Base-by-base conservation (phyloP, 2,888 invertebrate species). In the Alcis repandata region DNA sequence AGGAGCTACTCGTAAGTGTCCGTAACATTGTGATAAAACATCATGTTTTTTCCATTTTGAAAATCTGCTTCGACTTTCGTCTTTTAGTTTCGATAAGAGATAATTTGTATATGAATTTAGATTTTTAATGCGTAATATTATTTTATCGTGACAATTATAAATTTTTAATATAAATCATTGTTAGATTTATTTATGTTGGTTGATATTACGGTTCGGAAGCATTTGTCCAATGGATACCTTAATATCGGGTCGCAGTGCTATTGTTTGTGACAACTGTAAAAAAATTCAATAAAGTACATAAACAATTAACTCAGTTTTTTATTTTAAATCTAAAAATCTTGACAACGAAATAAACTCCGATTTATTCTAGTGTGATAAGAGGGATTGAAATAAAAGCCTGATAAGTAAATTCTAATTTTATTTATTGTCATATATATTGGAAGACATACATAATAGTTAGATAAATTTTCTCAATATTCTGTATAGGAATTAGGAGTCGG, bases 11-110 rank as follows among this genome's bases (percentile, higher is more conserved):
- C 54, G 20, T 71, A 84, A 82, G 87, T 87, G 88, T 91, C 92
- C 90, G 87, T 92, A 91, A 91, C 88, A 88, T 92, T 93, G 92
- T 93, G 92, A 93, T 93, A 92, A 89, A 88, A 89, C 89, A 85
- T 89, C 84, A 89, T 86, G 88, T 87, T 89, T 89, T 46, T 89
- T 92, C 90, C 92, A 90, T 90, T 88, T 77, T 10, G 45, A 85
- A 86, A 79, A 86, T 51, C 87, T 82, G 82, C 89, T 90, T 88
- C 80, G 86, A 80, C 82, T 87, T 87, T 89, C 86, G 86, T 88
- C 82, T 84, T 86, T 81, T 89, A 87, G 87, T 88, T 84, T 87
- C 88, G 85, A 84, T 87, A 90, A 91, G 91, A 90, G 89, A 90
- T 92, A 90, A 92, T 90, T 90, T 92, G 91, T 92, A 91, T 88